Percentiles rank a stretch among this genome's conserved stretches.
These are phyloP conservation scores for Ophioninae sp. DNA, from an alignment of 2,888 invertebrate genomes.

Conservation along the genomic window DNA sequence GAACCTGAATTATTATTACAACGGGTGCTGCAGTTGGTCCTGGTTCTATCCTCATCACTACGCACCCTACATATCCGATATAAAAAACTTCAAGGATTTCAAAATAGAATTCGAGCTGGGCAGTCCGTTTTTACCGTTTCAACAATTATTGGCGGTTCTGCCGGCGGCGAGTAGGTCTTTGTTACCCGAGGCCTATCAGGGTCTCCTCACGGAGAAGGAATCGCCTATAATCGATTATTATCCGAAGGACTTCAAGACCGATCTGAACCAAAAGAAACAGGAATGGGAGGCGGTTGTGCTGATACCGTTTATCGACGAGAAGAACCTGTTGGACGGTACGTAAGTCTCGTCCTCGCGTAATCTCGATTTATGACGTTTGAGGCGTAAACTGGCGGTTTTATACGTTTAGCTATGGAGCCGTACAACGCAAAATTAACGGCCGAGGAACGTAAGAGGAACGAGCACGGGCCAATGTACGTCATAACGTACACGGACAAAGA, in stretches of 20 bases:
- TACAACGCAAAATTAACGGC: conserved; percentile 85
- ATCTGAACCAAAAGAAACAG: conserved; percentile 96
- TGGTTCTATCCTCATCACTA: conserved; percentile 99
- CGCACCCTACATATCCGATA: conserved; percentile 97
- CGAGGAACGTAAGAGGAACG: conserved; percentile 89
- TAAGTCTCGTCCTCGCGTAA: background rate
- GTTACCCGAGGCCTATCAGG: conserved; percentile 89
- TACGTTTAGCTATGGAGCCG: conserved; percentile 85
- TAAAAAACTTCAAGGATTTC: conserved; percentile 89
- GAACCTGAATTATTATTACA: conserved; percentile 98
- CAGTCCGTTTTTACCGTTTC: conserved; percentile 95
- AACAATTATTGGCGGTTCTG: conserved; percentile 93
- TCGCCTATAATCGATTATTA: conserved; percentile 95
- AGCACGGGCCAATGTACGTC: conserved; percentile 93
- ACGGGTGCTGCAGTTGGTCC: conserved; percentile 98
- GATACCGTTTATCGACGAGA: conserved; percentile 96
- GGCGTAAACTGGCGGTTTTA: background rate
- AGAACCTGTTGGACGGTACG: conserved; percentile 74
- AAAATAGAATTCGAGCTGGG: conserved; percentile 92
- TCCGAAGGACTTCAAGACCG: conserved; percentile 94
- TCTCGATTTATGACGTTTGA: background rate
- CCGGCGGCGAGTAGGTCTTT: conserved; percentile 92
- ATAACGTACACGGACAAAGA: conserved; percentile 86
- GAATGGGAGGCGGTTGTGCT: conserved; percentile 98
- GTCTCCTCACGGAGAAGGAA: conserved; percentile 88